Evolutionary conservation across 1,140 invertebrate genomes (phyloP), one percentile per base, ranked within the genome.

Genomic region (Trachymyrmex septentrionalis): DNA sequence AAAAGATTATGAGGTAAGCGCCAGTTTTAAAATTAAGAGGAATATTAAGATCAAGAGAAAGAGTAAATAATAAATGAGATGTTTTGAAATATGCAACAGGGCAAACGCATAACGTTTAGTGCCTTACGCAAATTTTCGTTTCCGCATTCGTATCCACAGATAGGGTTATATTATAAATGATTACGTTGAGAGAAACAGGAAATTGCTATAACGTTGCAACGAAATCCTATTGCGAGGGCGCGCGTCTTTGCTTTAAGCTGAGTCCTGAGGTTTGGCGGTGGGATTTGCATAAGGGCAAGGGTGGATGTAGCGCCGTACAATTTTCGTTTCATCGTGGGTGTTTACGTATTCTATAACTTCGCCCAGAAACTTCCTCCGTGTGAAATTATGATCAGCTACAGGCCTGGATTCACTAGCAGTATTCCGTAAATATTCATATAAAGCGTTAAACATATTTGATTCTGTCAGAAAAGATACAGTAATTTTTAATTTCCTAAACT

Each of bases 261-360:
- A 75, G 80, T 84, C 69, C 80, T 63, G 80, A 84, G 80, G 80
- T 84, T 84, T 73, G 80, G 80, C 55, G 80, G 48, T 14, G 48
- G 86, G 88, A 90, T 90, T 90, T 90, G 75, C 88, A 90, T 87
- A 87, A 84, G 78, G 88, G 71, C 69, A 63, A 90, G 63, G 67
- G 63, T 80, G 34, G 77, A 86, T 82, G 77, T 87, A 87, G 61
- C 85, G 86, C 69, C 86, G 89, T 90, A 89, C 75, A 90, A 90
- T 86, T 81, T 90, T 90, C 86, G 89, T 90, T 90, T 90, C 86
- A 90, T 90, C 89, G 85, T 63, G 16, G 81, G 81, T 90, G 86
- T 90, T 90, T 90, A 86, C 86, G 69, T 78, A 90, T 90, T 90
- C 88, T 90, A 88, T 85, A 89, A 84, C 72, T 81, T 86, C 64